Conservation (phyloP, 2,797 vertebrate genomes). For the Morelia viridis region DNA sequence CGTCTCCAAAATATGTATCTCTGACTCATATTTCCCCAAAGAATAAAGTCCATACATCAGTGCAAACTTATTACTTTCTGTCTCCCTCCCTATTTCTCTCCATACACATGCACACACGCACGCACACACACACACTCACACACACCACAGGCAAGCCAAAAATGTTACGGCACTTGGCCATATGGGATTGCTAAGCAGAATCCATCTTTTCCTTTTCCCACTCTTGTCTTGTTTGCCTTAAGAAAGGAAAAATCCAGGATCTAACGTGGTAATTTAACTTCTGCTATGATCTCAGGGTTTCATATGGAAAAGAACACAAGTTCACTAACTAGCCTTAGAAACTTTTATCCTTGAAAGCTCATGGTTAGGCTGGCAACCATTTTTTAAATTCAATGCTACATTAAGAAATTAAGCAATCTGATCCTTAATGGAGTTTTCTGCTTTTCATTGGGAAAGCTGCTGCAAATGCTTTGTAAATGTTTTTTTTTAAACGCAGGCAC, state of each 20-base stretch:
- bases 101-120: background rate
- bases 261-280: conserved; percentile 47
- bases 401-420: conserved; percentile 34
- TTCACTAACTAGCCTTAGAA: conserved; percentile 40
- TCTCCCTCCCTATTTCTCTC: background rate
- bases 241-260: background rate
- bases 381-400: conserved; percentile 10
- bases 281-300: conserved; percentile 32
- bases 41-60: conserved; percentile 65
- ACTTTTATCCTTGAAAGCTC: conserved; percentile 31
- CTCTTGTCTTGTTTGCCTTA: conserved; percentile 41
- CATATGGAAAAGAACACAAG: conserved; percentile 29
- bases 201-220: conserved; percentile 33
- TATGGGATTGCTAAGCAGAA: conserved; percentile 44
- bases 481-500: conserved; percentile 25
- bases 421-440: conserved; percentile 36
- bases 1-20: conserved; percentile 60
- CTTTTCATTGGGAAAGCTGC: conserved; percentile 34
- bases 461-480: conserved; percentile 20
- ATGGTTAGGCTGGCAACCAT: conserved; percentile 31
- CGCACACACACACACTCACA: conserved; percentile 24
- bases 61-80: conserved; percentile 54
- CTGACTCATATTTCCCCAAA: conserved; percentile 63
- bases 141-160: conserved; percentile 32
- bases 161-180: conserved; percentile 40